Conservation (phyloP, 2,888 invertebrate species). For the Scotopteryx bipunctaria region DNA sequence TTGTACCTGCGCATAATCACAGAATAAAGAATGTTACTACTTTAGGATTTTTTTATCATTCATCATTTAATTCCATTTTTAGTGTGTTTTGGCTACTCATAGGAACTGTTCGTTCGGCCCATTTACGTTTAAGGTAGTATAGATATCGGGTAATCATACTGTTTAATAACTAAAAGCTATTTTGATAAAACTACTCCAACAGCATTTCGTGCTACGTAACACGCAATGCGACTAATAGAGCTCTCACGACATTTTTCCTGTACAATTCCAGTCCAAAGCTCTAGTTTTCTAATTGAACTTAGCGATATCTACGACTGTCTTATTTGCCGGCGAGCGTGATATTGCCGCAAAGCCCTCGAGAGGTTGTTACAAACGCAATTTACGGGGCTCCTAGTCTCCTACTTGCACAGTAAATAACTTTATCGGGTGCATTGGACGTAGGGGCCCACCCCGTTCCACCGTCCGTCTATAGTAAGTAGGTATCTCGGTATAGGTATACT, state of each 20-base stretch:
- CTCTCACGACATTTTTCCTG: not conserved
- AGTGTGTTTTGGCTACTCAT: too few relatives aligned
- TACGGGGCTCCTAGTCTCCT: slow-evolving; percentile 48
- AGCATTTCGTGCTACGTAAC: not conserved
- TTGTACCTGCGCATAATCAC: too few relatives aligned
- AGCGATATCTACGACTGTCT: slow-evolving; percentile 33
- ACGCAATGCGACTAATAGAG: not conserved
- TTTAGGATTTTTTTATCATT: too few relatives aligned
- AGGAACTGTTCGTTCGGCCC: too few relatives aligned
- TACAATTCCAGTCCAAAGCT: slow-evolving; percentile 1
- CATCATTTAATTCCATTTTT: too few relatives aligned
- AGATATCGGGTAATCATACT: not conserved
- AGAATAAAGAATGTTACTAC: too few relatives aligned
- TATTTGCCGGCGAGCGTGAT: slow-evolving; percentile 47
- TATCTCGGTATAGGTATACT: slow-evolving; percentile 9
- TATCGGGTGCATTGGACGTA: slow-evolving; percentile 56
- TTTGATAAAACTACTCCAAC: not conserved
- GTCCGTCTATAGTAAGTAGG: slow-evolving; percentile 6
- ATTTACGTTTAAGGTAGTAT: too few relatives aligned
- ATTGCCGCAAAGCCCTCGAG: slow-evolving; percentile 56
- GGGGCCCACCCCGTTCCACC: slow-evolving; percentile 30
- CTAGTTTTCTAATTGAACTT: slow-evolving; percentile 11
- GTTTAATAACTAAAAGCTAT: not conserved
- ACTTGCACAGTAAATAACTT: slow-evolving; percentile 71
- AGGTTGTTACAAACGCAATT: slow-evolving; percentile 71